phyloP scores from a whole-genome alignment of 2,113 vertebrate species.

The Merops nubicus region DNA sequence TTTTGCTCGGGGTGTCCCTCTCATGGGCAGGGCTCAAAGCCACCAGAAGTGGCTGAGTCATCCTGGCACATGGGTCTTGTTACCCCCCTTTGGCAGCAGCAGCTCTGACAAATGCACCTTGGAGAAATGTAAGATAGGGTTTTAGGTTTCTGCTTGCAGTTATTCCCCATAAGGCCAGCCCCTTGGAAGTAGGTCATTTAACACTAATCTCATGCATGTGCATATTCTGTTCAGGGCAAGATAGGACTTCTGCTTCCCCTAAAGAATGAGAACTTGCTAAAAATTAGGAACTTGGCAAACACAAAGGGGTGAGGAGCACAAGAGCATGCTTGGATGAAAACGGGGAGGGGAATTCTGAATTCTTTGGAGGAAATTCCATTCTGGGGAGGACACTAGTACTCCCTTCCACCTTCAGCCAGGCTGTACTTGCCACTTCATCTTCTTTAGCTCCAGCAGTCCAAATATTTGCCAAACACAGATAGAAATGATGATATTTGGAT shows the following conservation, averaged over 20 bases:
- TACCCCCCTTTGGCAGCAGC: neutral
- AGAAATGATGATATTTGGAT: neutral
- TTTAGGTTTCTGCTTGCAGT: neutral
- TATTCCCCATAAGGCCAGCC: neutral
- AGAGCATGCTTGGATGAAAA: neutral
- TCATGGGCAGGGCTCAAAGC: neutral
- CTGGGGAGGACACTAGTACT: rapidly evolving
- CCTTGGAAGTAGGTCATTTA: neutral
- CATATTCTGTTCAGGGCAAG: neutral
- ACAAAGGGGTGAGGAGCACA: neutral
- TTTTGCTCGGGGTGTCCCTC: neutral
- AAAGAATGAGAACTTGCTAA: neutral
- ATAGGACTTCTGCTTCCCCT: neutral
- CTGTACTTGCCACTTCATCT: neutral
- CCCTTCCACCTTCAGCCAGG: neutral
- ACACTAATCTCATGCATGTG: rapidly evolving
- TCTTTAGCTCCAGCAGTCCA: neutral
- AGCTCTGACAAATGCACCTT: neutral
- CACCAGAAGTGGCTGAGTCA: neutral
- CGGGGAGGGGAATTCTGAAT: neutral
- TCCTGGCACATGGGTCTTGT: neutral
- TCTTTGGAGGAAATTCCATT: neutral
- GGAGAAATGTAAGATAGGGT: neutral
- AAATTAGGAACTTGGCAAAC: neutral
- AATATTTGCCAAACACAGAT: neutral